phyloP scores from a whole-genome alignment of 1,140 invertebrate genomes.

The Andricus grossulariae region DNA sequence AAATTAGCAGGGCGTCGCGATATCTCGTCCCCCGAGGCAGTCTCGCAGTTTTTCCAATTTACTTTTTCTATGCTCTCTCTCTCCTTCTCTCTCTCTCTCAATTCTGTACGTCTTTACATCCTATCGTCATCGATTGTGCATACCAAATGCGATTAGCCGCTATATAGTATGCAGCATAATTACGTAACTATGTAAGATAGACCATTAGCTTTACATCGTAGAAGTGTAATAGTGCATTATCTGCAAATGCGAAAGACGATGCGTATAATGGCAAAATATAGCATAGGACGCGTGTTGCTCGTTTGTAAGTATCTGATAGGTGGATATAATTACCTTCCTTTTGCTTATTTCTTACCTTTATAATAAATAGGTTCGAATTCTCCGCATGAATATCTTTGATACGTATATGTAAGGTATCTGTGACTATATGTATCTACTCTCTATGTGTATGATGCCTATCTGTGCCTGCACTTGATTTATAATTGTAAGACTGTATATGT shows the following conservation, averaged over 20 bases:
- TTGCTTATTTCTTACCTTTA: too few species aligned
- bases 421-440: too few species aligned
- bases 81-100: neutral
- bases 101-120: neutral
- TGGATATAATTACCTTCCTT: too few species aligned
- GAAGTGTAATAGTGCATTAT: too few species aligned
- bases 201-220: neutral
- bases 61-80: neutral
- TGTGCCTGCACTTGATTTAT: neutral
- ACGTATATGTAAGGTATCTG: too few species aligned
- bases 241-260: too few species aligned
- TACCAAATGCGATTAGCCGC: constrained; percentile 42
- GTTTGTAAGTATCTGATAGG: too few species aligned
- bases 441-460: too few species aligned
- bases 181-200: neutral
- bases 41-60: constrained; percentile 13
- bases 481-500: constrained; percentile 4
- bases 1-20: constrained; percentile 23
- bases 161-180: constrained; percentile 32
- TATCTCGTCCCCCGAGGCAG: constrained; percentile 10
- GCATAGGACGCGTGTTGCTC: too few species aligned
- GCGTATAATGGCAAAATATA: too few species aligned
- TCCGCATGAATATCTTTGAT: too few species aligned
- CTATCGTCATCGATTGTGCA: constrained; percentile 49
- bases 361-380: too few species aligned